Conservation (phyloP, 1,140 invertebrate genomes). For the Gonioctena quinquepunctata region DNA sequence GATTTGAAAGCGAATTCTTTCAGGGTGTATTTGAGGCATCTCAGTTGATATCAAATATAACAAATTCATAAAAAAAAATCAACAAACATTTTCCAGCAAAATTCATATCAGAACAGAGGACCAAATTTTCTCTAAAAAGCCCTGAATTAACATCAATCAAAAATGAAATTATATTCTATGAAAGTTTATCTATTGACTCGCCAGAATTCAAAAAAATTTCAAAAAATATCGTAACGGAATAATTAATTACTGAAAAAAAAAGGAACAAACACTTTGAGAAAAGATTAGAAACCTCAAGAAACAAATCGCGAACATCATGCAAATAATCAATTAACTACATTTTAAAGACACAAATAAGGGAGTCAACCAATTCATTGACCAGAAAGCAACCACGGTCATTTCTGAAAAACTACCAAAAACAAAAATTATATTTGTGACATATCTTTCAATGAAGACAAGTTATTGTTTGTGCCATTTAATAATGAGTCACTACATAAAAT, state of each 20-base stretch:
- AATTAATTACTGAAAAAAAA: not conserved
- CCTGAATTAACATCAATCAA: not conserved
- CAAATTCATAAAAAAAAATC: not conserved
- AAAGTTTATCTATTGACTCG: not conserved
- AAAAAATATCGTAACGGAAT: too few relatives aligned
- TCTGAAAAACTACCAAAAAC: not conserved
- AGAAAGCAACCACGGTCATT: not conserved
- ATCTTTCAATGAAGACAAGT: too few relatives aligned
- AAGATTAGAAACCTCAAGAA: not conserved
- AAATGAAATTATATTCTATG: not conserved
- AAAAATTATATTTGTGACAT: not conserved
- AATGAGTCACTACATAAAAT: not conserved
- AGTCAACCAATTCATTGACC: too few relatives aligned
- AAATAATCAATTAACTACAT: not conserved
- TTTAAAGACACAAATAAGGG: too few relatives aligned
- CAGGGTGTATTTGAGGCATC: too few relatives aligned
- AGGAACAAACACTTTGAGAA: not conserved
- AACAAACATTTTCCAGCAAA: not conserved
- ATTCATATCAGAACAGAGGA: not conserved
- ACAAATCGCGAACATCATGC: too few relatives aligned
- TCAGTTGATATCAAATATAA: not conserved
- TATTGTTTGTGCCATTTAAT: not conserved
- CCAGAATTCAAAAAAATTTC: not conserved
- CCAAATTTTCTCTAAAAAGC: too few relatives aligned
- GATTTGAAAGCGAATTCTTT: not conserved